Base-by-base conservation (phyloP, 92 coral and sea anemone species). In the Phenganax marumi region DNA sequence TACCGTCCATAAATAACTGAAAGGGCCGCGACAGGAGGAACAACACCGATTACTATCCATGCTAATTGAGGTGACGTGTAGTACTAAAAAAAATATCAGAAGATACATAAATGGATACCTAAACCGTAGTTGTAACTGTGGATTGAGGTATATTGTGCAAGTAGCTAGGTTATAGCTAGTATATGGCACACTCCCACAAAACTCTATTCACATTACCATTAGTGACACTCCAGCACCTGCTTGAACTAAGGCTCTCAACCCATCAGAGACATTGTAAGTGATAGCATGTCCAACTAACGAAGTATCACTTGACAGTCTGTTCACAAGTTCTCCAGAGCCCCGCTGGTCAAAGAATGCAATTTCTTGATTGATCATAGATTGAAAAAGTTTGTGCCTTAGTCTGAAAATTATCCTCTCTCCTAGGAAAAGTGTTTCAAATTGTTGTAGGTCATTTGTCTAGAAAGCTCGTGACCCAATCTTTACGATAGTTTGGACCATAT, bases 191-290 rank as follows among this genome's bases (percentile, higher is more conserved):
- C 43, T 33, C 43, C 43, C 5, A 33, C 43, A 1, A 33, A 33
- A 33, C 43, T 33, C 43, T 33, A 5, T 33, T 33, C 43, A 33
- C 17, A 87, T 88, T 24, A 95, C 98, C 98, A 95, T 95, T 95
- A 95, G 92, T 24, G 98, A 95, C 10, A 95, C 89, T 7, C 97
- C 97, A 77, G 97, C 98, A 0, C 84, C 73, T 61, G 97, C 92
- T 90, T 95, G 98, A 9, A 97, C 97, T 23, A 91, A 90, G 23
- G 98, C 98, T 77, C 98, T 79, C 7, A 95, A 83, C 12, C 98
- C 98, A 87, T 95, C 98, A 49, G 98, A 95, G 17, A 95, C 98
- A 92, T 95, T 95, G 75, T 95, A 97, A 50, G 98, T 95, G 68
- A 95, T 92, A 21, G 98, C 98, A 82, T 92, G 93, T 1, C 98